A percentile compares a stretch with the other conserved stretches of the same genome.
These are phyloP conservation scores for Phyllostomus hastatus DNA, from an alignment of 2,113 vertebrate species.

Conservation along the genomic window DNA sequence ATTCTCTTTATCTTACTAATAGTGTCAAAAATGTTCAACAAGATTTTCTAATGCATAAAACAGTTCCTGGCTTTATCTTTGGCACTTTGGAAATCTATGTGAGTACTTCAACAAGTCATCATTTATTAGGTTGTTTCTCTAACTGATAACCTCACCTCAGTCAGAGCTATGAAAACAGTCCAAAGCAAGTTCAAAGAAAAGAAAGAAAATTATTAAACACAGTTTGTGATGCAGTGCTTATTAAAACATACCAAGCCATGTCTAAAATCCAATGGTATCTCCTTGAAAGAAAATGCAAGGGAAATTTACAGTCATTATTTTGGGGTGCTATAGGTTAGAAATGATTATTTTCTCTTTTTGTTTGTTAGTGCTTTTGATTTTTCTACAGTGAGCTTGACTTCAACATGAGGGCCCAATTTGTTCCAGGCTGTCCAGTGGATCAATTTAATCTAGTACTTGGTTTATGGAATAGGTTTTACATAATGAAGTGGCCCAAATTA, in stretches of 20 bases:
- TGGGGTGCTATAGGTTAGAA: not conserved
- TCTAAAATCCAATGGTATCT: not conserved
- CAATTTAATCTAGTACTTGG: conserved; percentile 35
- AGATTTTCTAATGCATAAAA: conserved; percentile 48
- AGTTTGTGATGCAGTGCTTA: not conserved
- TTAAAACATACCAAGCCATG: conserved; percentile 36
- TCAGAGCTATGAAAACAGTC: not conserved
- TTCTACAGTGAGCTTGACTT: conserved; percentile 2
- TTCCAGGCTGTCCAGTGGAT: conserved; percentile 50
- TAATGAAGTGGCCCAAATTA: conserved; percentile 10
- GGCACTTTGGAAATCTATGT: conserved; percentile 33
- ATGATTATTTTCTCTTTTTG: conserved; percentile 8
- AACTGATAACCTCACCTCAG: conserved; percentile 13
- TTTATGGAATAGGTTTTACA: conserved; percentile 46
- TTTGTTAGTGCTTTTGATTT: not conserved
- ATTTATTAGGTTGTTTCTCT: conserved; percentile 45
- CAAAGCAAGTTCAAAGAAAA: conserved; percentile 25
- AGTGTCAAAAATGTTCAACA: conserved; percentile 44
- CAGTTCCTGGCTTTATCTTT: conserved; percentile 11
- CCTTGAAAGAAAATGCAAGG: conserved; percentile 17
- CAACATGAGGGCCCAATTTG: conserved; percentile 4
- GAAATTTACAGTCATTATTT: conserved; percentile 49
- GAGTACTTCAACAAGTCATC: conserved; percentile 41
- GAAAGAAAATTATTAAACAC: conserved; percentile 2
- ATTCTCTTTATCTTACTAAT: conserved; percentile 51